Conservation (phyloP, 2,113 vertebrate genomes). For the Phyllopteryx taeniolatus region DNA sequence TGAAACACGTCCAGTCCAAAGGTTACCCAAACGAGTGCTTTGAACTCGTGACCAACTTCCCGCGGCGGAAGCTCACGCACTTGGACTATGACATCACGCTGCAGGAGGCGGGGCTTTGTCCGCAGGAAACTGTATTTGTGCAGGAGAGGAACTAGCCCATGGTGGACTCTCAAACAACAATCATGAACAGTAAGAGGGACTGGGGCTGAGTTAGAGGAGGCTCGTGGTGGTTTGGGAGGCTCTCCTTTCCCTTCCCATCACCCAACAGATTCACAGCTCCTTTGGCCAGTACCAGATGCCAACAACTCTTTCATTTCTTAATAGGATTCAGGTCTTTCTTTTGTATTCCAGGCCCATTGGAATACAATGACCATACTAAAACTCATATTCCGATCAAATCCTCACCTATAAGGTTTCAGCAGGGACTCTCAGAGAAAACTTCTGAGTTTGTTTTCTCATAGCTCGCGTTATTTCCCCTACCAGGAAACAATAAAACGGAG, state of each 20-base stretch:
- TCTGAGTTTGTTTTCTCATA: slow-evolving; percentile 61
- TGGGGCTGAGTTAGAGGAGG: slow-evolving; percentile 6
- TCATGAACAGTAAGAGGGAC: slow-evolving; percentile 30
- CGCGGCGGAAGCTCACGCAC: slow-evolving; percentile 93
- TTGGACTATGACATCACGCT: slow-evolving; percentile 99
- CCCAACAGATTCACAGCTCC: slow-evolving; percentile 42
- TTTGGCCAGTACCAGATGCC: slow-evolving; percentile 54
- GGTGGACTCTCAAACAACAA: slow-evolving; percentile 53
- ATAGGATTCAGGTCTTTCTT: slow-evolving; percentile 22
- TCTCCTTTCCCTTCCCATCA: slow-evolving; percentile 35
- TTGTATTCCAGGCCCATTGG: slow-evolving; percentile 41
- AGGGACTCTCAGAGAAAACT: slow-evolving; percentile 39
- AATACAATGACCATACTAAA: slow-evolving; percentile 35
- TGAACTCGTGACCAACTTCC: slow-evolving; percentile 99
- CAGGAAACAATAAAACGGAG: slow-evolving; percentile 42
- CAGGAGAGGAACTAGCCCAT: slow-evolving; percentile 94
- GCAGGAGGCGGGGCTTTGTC: slow-evolving; percentile 97
- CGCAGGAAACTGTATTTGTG: slow-evolving; percentile 99
- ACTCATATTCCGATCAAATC: slow-evolving; percentile 31
- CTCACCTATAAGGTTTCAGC: slow-evolving; percentile 8
- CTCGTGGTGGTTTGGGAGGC: slow-evolving; percentile 37
- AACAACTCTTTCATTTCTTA: slow-evolving; percentile 26
- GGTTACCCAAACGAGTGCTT: slow-evolving; percentile 98
- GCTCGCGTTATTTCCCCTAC: slow-evolving; percentile 50
- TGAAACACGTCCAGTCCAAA: slow-evolving; percentile 93